phyloP scores from a whole-genome alignment of 2,797 vertebrate genomes.

The Xerus rutilus region DNA sequence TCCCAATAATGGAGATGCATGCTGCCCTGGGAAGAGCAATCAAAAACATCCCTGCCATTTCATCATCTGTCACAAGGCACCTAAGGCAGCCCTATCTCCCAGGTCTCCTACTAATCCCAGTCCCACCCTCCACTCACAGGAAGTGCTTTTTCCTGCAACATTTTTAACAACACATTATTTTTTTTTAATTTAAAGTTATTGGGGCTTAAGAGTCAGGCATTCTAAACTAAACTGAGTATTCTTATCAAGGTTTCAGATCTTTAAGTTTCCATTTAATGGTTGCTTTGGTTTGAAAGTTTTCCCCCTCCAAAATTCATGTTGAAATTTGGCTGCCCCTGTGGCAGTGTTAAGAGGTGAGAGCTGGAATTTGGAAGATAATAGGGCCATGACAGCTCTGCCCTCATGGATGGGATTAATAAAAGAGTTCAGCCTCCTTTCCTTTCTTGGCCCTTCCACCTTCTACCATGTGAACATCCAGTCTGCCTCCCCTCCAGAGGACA shows the following conservation, averaged over 20 bases:
- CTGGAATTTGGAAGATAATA: neutral
- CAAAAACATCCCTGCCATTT: constrained; percentile 83
- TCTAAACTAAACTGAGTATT: neutral
- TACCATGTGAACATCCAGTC: neutral
- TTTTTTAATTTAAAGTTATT: neutral
- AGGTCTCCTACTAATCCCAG: neutral
- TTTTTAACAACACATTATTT: neutral
- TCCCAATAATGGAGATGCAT: constrained; percentile 93
- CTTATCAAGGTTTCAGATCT: neutral
- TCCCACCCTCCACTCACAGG: neutral
- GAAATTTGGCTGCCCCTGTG: neutral
- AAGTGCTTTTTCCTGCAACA: neutral
- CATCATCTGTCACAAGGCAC: too few relatives aligned
- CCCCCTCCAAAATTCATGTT: neutral
- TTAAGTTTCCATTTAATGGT: neutral
- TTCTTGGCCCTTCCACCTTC: neutral
- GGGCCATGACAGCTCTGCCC: neutral
- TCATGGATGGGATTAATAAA: neutral
- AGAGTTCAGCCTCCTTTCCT: neutral
- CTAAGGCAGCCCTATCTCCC: neutral
- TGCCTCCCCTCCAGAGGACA: neutral
- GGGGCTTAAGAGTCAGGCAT: neutral
- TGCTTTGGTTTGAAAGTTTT: neutral
- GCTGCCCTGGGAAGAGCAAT: constrained; percentile 93
- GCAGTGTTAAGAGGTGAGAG: neutral